Base-by-base conservation (phyloP, 2,888 invertebrate species). In the Flexamia atlantica region DNA sequence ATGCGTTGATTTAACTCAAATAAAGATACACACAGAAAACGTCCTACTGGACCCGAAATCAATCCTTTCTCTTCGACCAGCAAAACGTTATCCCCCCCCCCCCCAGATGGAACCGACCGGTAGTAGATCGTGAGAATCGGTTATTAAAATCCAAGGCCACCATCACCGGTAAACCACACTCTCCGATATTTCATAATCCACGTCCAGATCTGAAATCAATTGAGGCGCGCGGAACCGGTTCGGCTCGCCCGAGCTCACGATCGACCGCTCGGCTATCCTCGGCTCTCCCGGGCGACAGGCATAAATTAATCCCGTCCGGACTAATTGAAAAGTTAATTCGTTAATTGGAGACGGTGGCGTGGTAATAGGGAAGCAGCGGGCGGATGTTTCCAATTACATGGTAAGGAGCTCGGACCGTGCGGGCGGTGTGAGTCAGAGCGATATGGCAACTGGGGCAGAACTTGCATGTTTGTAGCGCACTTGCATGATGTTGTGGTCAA, bases 261-360 rank as follows among this genome's bases (percentile, higher is more conserved):
- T 23, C 1, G 17, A 3, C 23, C 14, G 20, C 23, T 57, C 57
- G 20, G 28, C 5, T 64, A 28, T 53, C 53, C 57, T 68, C 5
- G 28, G 10, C 23, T 23, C 57, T 68, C 7, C 72, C n/a, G 72
- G 23, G 60, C 28, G 68, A 46, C 74, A 57, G 36, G 57, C 50
- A 57, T 28, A 32, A 5, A 79, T 79, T 79, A 79, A 79, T 79
- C 10, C 79, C 36, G 57, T 79, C 79, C 57, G 20, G 57, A 4
- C 57, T 79, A 79, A 79, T 79, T 79, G 79, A 79, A 79, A 79
- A 79, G 57, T 79, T 79, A 79, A 79, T 79, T 36, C 50, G 53
- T 79, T 79, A 57, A 79, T 79, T 53, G 79, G 50, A 50, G 28
- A 79, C 50, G 79, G 50, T 79, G 79, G 79, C 79, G 57, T 42